Evolutionary conservation across 2,888 invertebrate genomes (phyloP), one percentile per base, ranked within the genome.

Genomic region (Mermis nigrescens): DNA sequence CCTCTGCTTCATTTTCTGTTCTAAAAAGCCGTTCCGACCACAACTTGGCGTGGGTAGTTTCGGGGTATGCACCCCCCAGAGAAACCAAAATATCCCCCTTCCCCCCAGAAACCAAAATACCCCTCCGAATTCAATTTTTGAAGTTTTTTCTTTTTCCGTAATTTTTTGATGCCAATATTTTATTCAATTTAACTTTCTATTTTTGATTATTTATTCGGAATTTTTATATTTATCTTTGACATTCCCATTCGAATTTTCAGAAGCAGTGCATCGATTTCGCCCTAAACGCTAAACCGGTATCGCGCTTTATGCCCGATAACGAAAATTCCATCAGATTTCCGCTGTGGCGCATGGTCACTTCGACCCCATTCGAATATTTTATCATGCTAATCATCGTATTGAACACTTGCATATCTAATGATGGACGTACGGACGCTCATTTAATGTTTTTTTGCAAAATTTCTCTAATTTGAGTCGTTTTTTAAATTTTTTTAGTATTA

Each of bases 261-360:
- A 99, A 99, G 89, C 98, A 98, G 70, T 99, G 98, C 80, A 99
- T 99, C 79, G 98, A 99, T 79, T 99, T 98, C 80, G 94, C 94
- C 69, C 90, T 99, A 77, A 91, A 92, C 79, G 98, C 98, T 64
- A 82, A 89, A 70, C 98, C 98, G 70, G 80, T 92, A 70, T 92
- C 94, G 78, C 83, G 95, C 76, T 98, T 94, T 78, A 98, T 98
- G 94, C 98, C 98, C 69, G 92, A 90, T 77, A 88, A 92, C 79
- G 83, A 90, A 73, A 84, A 86, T 73, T 91, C 94, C 75, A 82
- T 92, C 76, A 95, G 95, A 79, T 95, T 94, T 81, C 87, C 88
- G 80, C 90, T 98, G 72, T 98, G 95, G 95, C 82, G 85, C 76
- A 82, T 98, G 75, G 95, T 98, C 63, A 95, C 94, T 67, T 98